These are phyloP conservation scores for Xylophagus ater DNA, from an alignment of 2,888 invertebrate species.

Conservation along the genomic window DNA sequence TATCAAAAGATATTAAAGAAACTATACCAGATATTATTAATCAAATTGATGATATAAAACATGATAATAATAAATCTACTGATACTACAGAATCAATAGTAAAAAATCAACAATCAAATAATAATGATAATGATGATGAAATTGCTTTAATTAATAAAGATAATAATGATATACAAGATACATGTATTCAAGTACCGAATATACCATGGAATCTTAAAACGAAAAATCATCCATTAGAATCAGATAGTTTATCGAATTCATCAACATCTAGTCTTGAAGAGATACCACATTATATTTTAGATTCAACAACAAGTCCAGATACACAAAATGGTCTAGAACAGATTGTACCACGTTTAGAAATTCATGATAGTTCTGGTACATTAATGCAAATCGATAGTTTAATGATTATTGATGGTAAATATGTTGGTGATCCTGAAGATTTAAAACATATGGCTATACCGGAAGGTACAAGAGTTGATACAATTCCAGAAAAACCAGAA, in stretches of 20 bases:
- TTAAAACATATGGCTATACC: constrained; percentile 36
- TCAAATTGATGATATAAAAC: constrained; percentile 26
- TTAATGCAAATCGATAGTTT: constrained; percentile 51
- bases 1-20: constrained; percentile 33
- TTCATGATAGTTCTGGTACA: constrained; percentile 60
- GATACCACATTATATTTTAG: constrained; percentile 38
- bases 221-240: constrained; percentile 44
- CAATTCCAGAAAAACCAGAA: background rate
- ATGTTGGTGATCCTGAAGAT: constrained; percentile 39
- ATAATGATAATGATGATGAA: constrained; percentile 1
- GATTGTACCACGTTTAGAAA: constrained; percentile 56
- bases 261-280: constrained; percentile 39
- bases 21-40: constrained; percentile 35
- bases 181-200: constrained; percentile 51
- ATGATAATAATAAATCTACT: constrained; percentile 13
- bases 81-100: constrained; percentile 22
- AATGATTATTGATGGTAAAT: constrained; percentile 42
- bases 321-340: constrained; percentile 28
- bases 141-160: background rate
- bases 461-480: constrained; percentile 26
- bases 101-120: background rate
- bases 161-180: constrained; percentile 43
- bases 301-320: constrained; percentile 39
- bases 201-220: constrained; percentile 38
- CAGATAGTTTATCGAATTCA: constrained; percentile 43